phyloP scores from a whole-genome alignment of 1,140 invertebrate species.

The Drosophila arizonae region DNA sequence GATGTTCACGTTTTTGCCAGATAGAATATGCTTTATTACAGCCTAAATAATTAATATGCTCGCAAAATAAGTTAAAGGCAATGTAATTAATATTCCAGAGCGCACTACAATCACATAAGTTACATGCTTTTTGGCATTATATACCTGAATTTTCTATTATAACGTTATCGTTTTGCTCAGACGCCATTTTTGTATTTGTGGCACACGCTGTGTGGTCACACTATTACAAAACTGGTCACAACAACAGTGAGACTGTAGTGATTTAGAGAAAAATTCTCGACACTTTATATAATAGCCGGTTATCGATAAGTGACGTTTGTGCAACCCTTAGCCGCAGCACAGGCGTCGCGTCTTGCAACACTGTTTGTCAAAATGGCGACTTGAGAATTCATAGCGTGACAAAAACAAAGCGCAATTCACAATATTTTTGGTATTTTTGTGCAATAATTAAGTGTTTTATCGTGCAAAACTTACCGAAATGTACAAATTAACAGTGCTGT shows the following conservation, averaged over 20 bases:
- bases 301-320: slow-evolving; percentile 11
- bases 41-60: not conserved
- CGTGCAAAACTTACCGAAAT: slow-evolving; percentile 51
- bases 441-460: slow-evolving; percentile 70
- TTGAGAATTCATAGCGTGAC: slow-evolving; percentile 75
- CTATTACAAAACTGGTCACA: slow-evolving; percentile 32
- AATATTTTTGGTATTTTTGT: slow-evolving; percentile 60
- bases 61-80: not conserved
- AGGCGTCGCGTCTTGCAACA: slow-evolving; percentile 60
- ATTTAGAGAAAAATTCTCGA: not conserved
- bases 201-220: slow-evolving; percentile 30
- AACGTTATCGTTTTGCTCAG: slow-evolving; percentile 72
- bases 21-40: not conserved
- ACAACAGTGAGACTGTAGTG: slow-evolving; percentile 24
- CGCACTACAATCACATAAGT: not conserved
- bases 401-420: slow-evolving; percentile 81
- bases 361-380: slow-evolving; percentile 72
- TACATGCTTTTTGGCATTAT: slow-evolving; percentile 18
- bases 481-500: slow-evolving; percentile 47
- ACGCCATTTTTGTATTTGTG: slow-evolving; percentile 74
- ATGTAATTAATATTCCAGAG: slow-evolving; percentile 19
- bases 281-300: slow-evolving; percentile 5
- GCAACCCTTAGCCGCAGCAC: slow-evolving; percentile 20
- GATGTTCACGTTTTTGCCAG: slow-evolving; percentile 42
- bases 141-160: slow-evolving; percentile 70